Conservation (phyloP, 2,888 invertebrate genomes). For the Athripsodes cinereus region DNA sequence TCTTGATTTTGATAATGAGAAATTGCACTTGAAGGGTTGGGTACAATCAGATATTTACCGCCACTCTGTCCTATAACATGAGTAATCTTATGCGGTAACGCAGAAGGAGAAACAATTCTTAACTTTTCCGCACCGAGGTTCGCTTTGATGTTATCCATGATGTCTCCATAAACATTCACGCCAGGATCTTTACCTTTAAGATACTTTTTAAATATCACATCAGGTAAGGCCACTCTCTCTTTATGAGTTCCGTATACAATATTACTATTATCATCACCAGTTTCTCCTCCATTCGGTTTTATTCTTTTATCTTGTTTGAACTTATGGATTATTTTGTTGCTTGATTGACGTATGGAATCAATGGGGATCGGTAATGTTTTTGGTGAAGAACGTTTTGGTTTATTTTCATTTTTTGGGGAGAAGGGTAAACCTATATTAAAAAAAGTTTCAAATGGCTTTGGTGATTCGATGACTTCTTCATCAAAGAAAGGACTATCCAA, state of each 20-base stretch:
- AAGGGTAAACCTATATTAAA: not conserved
- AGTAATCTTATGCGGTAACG: not conserved
- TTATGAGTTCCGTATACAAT: not conserved
- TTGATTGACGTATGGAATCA: not conserved
- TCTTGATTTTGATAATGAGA: not conserved
- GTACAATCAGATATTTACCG: not conserved
- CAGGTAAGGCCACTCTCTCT: constrained; percentile 7
- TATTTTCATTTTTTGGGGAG: not conserved
- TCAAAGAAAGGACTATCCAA: constrained; percentile 68
- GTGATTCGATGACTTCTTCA: constrained; percentile 48
- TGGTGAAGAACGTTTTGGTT: not conserved
- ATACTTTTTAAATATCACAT: constrained; percentile 32
- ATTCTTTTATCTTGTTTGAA: not conserved
- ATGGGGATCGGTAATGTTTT: not conserved
- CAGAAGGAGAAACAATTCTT: not conserved
- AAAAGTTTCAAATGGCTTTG: constrained; percentile 33
- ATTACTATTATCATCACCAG: not conserved
- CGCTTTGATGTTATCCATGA: constrained; percentile 42
- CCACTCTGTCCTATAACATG: not conserved
- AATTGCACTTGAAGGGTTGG: constrained; percentile 34
- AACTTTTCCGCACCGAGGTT: constrained; percentile 13
- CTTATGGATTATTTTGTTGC: not conserved
- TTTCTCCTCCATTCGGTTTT: not conserved
- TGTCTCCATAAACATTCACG: constrained; percentile 43
- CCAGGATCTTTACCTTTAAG: constrained; percentile 40